Conservation (phyloP, 2,888 invertebrate species). For the Folsomia candida region DNA sequence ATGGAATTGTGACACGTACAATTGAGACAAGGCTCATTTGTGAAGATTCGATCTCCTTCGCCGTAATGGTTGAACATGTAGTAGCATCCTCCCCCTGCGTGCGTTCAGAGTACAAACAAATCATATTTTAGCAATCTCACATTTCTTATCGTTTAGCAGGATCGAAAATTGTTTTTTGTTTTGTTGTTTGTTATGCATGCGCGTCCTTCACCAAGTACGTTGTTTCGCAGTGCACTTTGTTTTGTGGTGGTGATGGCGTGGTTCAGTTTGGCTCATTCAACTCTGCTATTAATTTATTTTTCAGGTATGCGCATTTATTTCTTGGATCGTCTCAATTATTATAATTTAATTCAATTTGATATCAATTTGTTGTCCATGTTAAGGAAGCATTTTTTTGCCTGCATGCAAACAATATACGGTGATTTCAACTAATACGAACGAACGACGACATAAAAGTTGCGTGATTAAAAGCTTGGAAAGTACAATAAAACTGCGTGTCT, state of each 20-base stretch:
- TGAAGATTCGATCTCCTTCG: slow-evolving; percentile 88
- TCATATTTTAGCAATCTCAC: slow-evolving; percentile 55
- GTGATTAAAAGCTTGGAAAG: neutral
- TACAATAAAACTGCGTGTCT: neutral
- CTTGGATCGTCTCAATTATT: neutral
- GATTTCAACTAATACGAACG: neutral
- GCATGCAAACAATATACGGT: neutral
- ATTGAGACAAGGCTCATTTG: slow-evolving; percentile 84
- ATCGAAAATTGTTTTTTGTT: too few relatives aligned
- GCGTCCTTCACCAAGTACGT: neutral
- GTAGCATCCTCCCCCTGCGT: slow-evolving; percentile 80
- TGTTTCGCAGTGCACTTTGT: too few relatives aligned
- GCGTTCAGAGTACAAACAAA: slow-evolving; percentile 58
- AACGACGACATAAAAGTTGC: neutral
- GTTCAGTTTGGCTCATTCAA: too few relatives aligned
- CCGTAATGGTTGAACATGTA: slow-evolving; percentile 91
- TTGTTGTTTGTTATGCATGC: too few relatives aligned
- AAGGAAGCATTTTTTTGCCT: neutral
- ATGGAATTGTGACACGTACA: slow-evolving; percentile 92
- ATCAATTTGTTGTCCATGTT: neutral
- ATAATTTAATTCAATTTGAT: neutral
- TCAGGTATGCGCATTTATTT: neutral
- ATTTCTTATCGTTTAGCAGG: too few relatives aligned
- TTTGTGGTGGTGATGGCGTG: too few relatives aligned
- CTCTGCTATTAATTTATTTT: neutral